Base-by-base conservation (phyloP, 1,140 invertebrate species). In the Drosophila santomea region DNA sequence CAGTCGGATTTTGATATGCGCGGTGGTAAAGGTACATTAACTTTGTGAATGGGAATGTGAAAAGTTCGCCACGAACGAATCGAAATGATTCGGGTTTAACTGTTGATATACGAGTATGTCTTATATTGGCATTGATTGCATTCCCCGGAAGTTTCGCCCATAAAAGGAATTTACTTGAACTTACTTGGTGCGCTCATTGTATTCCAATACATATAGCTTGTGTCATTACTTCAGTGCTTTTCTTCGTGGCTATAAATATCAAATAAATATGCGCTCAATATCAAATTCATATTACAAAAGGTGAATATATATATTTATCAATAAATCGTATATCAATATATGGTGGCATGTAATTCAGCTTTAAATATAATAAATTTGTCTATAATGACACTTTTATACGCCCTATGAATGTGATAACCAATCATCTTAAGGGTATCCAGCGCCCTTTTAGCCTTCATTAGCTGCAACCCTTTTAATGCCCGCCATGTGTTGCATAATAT, bases 401-500 rank as follows among this genome's bases (percentile, higher is more conserved):
- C 20, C 64, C 50, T 58, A 38, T 11, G 20, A 12, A 35, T 20
- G 25, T 6, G n/a, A n/a, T 56, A 41, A 17, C 17, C 48, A 15
- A 20, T 17, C 17, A 28, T 23, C 36, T 69, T 71, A 47, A 57
- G 67, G 67, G 51, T 57, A 43, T 48, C 69, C 25, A 12, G 25
- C 20, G 45, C 5, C 64, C 28, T 15, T 69, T 58, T 28, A 36
- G 64, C 67, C 67, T 57, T 71, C 67, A 71, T 71, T 71, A 71
- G 52, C 51, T 48, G 4, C 20, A 63, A 57, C 64, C 83, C 83
- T 67, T 68, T 66, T 77, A 74, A 80, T 78, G 66, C 64, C 39
- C 39, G 63, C 82, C 83, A 86, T 86, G 82, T 86, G 82, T 88
- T 85, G 79, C 79, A 79, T 88, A 77, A 85, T 80, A 61, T 59